phyloP scores from a whole-genome alignment of 2,113 vertebrate genomes.

The Mellivora capensis region DNA sequence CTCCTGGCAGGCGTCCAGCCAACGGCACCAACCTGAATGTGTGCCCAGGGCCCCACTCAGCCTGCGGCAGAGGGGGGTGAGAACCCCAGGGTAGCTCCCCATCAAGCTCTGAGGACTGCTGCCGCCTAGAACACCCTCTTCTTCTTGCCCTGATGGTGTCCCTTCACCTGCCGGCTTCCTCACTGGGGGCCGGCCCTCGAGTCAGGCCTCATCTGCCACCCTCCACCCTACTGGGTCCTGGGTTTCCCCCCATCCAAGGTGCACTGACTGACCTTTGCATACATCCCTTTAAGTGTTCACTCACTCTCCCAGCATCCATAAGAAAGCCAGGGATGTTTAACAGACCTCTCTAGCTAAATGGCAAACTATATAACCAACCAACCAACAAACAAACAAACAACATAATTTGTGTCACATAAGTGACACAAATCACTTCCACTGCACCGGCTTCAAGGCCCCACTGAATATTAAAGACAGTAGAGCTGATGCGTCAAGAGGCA shows the following conservation, averaged over 20 bases:
- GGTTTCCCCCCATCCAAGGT: background rate
- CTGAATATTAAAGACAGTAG: background rate
- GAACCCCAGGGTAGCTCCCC: background rate
- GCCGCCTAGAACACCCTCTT: background rate
- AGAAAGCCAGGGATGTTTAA: background rate
- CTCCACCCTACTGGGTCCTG: background rate
- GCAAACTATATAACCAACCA: background rate
- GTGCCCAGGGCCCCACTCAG: background rate
- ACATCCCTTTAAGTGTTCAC: background rate
- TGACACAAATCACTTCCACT: conserved; percentile 7
- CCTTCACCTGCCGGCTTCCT: background rate
- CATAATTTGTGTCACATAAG: no score
- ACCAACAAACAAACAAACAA: no score
- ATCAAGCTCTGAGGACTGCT: background rate
- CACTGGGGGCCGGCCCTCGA: background rate
- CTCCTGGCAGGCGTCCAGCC: background rate
- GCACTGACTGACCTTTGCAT: background rate
- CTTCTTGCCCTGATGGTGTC: background rate
- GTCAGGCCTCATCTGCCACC: background rate
- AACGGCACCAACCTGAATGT: background rate
- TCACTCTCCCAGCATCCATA: background rate
- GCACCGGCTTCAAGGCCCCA: background rate
- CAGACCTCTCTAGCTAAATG: conserved; percentile 1
- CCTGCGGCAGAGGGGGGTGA: background rate
- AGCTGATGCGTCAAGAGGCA: conserved; percentile 8